Conservation (phyloP, 2,888 invertebrate genomes). For the Prionchulus punctatus region DNA sequence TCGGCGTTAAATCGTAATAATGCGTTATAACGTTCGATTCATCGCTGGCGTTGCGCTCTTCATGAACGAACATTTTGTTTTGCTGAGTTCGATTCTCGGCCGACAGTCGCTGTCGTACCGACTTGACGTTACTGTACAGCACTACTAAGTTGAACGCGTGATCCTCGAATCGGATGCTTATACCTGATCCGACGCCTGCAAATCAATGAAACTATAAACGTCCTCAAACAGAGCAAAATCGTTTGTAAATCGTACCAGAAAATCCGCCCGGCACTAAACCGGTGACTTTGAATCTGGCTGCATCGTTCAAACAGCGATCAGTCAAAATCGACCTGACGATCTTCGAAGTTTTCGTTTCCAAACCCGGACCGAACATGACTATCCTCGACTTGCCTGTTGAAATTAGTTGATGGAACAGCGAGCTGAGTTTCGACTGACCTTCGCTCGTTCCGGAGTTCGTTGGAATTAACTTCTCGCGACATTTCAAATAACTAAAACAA, state of each 20-base stretch:
- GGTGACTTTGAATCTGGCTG: slow-evolving; percentile 9
- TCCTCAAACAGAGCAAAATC: not conserved
- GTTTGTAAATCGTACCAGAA: no score
- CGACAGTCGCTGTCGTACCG: slow-evolving; percentile 6
- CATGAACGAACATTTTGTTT: slow-evolving; percentile 10
- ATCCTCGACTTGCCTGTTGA: not conserved
- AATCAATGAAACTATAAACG: not conserved
- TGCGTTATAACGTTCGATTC: no score
- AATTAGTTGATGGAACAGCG: not conserved
- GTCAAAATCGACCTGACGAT: slow-evolving; percentile 11
- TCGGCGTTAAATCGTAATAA: slow-evolving; percentile 6
- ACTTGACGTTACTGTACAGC: slow-evolving; percentile 9
- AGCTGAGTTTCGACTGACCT: not conserved
- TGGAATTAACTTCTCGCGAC: not conserved
- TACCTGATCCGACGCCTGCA: slow-evolving; percentile 12
- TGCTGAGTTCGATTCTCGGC: slow-evolving; percentile 1
- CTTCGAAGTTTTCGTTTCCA: slow-evolving; percentile 8
- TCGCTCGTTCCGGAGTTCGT: not conserved
- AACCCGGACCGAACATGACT: slow-evolving; percentile 13
- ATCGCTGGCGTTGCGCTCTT: not conserved
- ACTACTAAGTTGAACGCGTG: slow-evolving; percentile 9
- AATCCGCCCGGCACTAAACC: slow-evolving; percentile 11
- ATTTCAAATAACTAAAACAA: not conserved
- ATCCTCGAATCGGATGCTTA: slow-evolving; percentile 9
- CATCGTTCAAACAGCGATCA: slow-evolving; percentile 8